Evolutionary conservation across 2,888 invertebrate species (phyloP).

Genomic region (Bhutanitis thaidina): DNA sequence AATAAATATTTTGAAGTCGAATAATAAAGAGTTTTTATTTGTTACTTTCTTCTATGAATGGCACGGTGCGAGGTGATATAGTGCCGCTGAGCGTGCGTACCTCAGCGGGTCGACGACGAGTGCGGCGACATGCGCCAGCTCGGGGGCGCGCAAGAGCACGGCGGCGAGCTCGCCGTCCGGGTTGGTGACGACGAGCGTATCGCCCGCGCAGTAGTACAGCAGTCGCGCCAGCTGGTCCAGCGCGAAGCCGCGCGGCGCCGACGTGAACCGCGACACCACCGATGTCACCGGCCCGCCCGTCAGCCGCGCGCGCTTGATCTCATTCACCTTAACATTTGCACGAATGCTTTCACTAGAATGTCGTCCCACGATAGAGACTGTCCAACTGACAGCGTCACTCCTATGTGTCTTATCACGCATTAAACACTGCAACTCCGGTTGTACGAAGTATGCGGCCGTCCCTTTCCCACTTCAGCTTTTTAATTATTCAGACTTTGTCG

Average conservation of each 20-base stretch:
- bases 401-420: no score
- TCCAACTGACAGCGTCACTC: no score
- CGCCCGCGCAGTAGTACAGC: constrained; percentile 84
- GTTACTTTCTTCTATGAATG: no score
- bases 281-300: constrained; percentile 81
- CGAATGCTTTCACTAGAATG: no score
- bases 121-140: constrained; percentile 59
- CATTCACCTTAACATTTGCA: constrained; percentile 65
- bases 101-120: constrained; percentile 83
- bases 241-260: constrained; percentile 85
- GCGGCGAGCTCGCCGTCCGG: constrained; percentile 86
- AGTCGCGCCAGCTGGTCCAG: constrained; percentile 90
- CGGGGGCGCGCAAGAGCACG: constrained; percentile 42
- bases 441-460: no score
- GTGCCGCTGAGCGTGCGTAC: constrained; percentile 39
- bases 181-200: constrained; percentile 84
- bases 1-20: no score
- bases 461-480: no score
- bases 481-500: no score
- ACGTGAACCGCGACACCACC: constrained; percentile 73
- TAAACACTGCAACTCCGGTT: no score
- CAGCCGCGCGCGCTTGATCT: constrained; percentile 85
- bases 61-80: no score
- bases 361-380: no score
- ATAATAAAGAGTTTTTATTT: no score